Percentiles rank a stretch among this genome's conserved stretches.
phyloP scores from a whole-genome alignment of 92 coral and sea anemone species.

The Bergia puertoricense region DNA sequence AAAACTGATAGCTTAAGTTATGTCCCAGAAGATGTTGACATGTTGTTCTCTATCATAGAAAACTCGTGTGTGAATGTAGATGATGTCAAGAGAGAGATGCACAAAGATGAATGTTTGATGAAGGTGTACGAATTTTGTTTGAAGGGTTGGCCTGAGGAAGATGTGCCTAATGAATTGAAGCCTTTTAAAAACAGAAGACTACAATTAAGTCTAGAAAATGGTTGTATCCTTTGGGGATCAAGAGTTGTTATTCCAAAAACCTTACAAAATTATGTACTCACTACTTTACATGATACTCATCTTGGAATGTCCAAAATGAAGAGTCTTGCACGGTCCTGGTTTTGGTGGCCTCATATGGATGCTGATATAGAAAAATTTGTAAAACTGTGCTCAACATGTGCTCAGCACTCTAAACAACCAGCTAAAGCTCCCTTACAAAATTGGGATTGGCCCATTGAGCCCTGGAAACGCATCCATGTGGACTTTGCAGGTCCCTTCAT shows the following conservation, averaged over 20 bases:
- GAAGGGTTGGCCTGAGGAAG: constrained; percentile 33
- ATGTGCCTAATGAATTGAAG: background rate
- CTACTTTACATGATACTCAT: constrained; percentile 15
- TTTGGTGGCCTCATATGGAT: constrained; percentile 39
- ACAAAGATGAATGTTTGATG: background rate
- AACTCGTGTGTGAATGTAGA: background rate
- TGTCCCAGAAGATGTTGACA: background rate
- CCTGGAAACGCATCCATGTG: constrained; percentile 32
- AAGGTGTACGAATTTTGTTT: constrained; percentile 5
- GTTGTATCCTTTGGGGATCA: constrained; percentile 37
- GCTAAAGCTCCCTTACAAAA: constrained; percentile 32
- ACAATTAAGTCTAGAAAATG: constrained; percentile 21
- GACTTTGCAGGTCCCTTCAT: constrained; percentile 20
- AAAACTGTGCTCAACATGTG: background rate
- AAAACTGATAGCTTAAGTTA: background rate
- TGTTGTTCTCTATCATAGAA: background rate
- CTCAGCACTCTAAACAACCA: constrained; percentile 5
- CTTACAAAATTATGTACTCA: background rate
- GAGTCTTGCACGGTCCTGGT: background rate
- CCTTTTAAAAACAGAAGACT: background rate
- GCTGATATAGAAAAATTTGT: constrained; percentile 5
- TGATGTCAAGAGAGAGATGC: background rate
- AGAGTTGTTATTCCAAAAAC: constrained; percentile 32
- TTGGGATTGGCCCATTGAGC: constrained; percentile 31
- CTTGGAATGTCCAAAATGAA: constrained; percentile 33